Percentiles rank a stretch among this genome's conserved stretches.
Conservation (phyloP, 2,797 vertebrate species). For the Hoplostethus mediterraneus region DNA sequence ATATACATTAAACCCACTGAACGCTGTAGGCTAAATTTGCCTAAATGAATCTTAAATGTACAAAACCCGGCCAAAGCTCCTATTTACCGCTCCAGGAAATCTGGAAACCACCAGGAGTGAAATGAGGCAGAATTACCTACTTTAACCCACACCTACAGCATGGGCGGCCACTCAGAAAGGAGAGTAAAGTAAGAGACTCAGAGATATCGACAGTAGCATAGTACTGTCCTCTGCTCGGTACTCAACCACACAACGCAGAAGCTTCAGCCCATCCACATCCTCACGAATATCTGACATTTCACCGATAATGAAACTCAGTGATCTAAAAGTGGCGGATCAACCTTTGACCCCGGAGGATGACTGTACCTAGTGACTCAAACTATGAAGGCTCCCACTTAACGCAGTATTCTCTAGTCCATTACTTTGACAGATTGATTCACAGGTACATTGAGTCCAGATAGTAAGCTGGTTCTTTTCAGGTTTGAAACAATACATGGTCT, state of each 20-base stretch:
- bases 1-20: not conserved
- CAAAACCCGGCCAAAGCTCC: slow-evolving; percentile 27
- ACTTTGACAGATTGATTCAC: not conserved
- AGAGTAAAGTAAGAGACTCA: slow-evolving; percentile 10
- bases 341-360: not conserved
- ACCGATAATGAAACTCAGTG: slow-evolving; percentile 35
- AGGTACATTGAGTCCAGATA: not conserved
- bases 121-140: slow-evolving; percentile 64
- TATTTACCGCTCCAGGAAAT: slow-evolving; percentile 39
- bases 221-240: slow-evolving; percentile 5
- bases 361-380: slow-evolving; percentile 33
- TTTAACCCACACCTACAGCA: slow-evolving; percentile 54
- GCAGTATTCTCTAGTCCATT: not conserved
- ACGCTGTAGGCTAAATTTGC: slow-evolving; percentile 15
- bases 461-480: not conserved
- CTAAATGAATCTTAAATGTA: slow-evolving; percentile 17
- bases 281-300: slow-evolving; percentile 45
- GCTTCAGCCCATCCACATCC: not conserved
- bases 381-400: not conserved
- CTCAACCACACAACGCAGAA: not conserved
- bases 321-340: slow-evolving; percentile 15
- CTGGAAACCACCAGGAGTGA: slow-evolving; percentile 35
- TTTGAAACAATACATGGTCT: slow-evolving; percentile 13
- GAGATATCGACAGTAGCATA: slow-evolving; percentile 20
- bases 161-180: slow-evolving; percentile 13